phyloP scores from a whole-genome alignment of 1,140 invertebrate species.

The Danaus plexippus region DNA sequence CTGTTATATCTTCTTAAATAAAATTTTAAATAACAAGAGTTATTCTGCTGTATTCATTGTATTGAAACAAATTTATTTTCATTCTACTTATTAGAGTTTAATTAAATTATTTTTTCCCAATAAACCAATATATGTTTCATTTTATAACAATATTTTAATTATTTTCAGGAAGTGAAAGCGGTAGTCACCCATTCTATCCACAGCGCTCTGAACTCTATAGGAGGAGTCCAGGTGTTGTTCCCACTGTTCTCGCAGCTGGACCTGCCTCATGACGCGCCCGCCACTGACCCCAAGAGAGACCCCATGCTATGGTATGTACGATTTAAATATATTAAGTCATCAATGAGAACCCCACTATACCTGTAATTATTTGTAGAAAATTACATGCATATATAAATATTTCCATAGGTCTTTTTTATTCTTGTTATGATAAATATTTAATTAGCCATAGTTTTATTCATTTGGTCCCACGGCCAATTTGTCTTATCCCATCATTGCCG shows the following conservation, averaged over 20 bases:
- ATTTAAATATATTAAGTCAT: slow-evolving; percentile 20
- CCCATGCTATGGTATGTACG: slow-evolving; percentile 84
- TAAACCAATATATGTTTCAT: not conserved
- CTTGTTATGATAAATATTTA: too few relatives aligned
- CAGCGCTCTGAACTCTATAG: slow-evolving; percentile 98
- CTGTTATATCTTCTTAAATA: too few relatives aligned
- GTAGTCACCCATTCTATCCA: slow-evolving; percentile 99
- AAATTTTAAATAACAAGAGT: too few relatives aligned
- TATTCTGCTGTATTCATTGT: too few relatives aligned
- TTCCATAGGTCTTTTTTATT: not conserved
- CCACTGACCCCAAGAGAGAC: slow-evolving; percentile 85
- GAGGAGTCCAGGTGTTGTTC: slow-evolving; percentile 98
- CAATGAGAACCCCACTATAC: slow-evolving; percentile 7
- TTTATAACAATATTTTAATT: slow-evolving; percentile 6
- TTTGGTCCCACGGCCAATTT: too few relatives aligned
- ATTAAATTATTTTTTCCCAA: too few relatives aligned
- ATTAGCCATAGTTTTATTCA: too few relatives aligned
- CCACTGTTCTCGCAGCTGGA: slow-evolving; percentile 98
- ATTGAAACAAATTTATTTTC: too few relatives aligned
- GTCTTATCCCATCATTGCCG: too few relatives aligned
- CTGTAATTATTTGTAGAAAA: too few relatives aligned
- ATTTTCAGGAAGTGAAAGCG: slow-evolving; percentile 94
- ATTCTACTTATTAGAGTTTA: too few relatives aligned
- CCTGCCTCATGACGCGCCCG: slow-evolving; percentile 86
- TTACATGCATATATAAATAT: too few relatives aligned